These are phyloP conservation scores for Eutrigla gurnardus DNA, from an alignment of 2,797 vertebrate genomes.

Conservation along the genomic window DNA sequence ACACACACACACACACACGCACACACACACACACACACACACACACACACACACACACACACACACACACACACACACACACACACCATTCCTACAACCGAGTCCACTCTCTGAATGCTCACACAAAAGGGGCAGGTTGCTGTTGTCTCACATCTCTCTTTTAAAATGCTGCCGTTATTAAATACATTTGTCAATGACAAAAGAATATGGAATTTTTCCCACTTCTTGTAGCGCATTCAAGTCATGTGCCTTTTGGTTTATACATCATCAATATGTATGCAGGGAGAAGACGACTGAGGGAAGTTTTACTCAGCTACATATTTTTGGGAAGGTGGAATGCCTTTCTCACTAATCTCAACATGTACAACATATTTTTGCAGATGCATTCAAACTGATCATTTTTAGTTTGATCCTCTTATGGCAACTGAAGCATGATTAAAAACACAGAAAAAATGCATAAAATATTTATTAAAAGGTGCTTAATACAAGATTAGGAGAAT, in stretches of 20 bases:
- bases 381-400: background rate
- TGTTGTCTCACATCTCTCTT: conserved; percentile 3
- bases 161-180: conserved; percentile 33
- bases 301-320: background rate
- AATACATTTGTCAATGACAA: conserved; percentile 21
- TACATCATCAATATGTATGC: background rate
- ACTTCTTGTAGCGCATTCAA: background rate
- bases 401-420: background rate
- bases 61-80: background rate
- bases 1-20: background rate
- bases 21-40: too few species aligned
- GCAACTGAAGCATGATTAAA: background rate
- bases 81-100: background rate
- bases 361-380: background rate
- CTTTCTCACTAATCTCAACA: background rate
- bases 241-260: conserved; percentile 16
- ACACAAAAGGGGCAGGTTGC: conserved; percentile 1
- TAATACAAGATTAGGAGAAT: too few species aligned
- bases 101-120: background rate
- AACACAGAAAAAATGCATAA: too few species aligned
- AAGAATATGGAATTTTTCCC: background rate
- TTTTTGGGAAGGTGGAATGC: background rate
- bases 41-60: background rate
- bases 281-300: background rate
- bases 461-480: too few species aligned